Base-by-base conservation (phyloP, 1,140 invertebrate genomes). In the Propsilocerus akamusi region DNA sequence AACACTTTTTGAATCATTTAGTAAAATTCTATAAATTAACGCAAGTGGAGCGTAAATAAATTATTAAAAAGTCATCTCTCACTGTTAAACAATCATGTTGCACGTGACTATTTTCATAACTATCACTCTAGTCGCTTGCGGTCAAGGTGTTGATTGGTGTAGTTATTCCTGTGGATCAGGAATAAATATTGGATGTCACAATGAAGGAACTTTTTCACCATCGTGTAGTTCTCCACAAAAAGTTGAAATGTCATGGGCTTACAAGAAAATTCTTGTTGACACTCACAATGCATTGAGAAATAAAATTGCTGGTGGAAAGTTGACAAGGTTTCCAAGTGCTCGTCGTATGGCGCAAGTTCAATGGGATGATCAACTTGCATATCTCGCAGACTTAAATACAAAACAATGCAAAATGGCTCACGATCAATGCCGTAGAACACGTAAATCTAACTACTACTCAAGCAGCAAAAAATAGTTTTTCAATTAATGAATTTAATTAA, bases 341-440 rank as follows among this genome's bases (percentile, higher is more conserved):
- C 48, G 48, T 2, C 54, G 52, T 17, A 64, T 64, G 61, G 60
- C 60, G 3, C 5, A 58, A n/a, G 23, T 64, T 5, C 2, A 6
- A 37, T 49, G 48, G 48, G 4, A 49, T 30, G 48, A 49, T 23
- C 11, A 26, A 28, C 17, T 49, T 2, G 48, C 48, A n/a, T 23
- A 49, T 28, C 17, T 49, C 17, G 48, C 48, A 28, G 53, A 34
- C 10, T 49, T 64, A 24, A 61, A 64, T 48, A 61, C 53, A 6
- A 58, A 54, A 32, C 54, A 58, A 5, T 64, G 62, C 8, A 57
- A 53, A 11, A 62, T 64, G 12, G 58, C 49, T 3, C 62, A 64
- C 51, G 62, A 64, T 53, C 32, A 54, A 37, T 64, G 62, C 51
- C 55, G 60, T 12, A 64, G 61, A 50, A 62, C 62, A n/a, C 53